Evolutionary conservation across 1,140 invertebrate genomes (phyloP), one percentile per base, ranked within the genome.

Genomic region (Bacillus rossius): DNA sequence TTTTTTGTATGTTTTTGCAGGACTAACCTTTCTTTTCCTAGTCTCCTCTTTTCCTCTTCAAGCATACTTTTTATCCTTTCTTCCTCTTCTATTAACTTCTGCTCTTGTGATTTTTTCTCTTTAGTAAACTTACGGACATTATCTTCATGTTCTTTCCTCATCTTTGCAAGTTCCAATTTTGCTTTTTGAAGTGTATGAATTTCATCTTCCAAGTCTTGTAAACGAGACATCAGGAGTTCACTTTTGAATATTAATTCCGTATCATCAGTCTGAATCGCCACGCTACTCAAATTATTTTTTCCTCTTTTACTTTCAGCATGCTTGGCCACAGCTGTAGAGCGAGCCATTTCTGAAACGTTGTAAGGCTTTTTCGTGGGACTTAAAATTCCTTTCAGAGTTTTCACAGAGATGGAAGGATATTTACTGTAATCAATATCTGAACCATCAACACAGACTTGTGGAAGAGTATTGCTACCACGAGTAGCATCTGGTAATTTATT

Each of bases 121-220:
- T 65, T 64, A 3, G 47, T 57, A 48, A 34, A 19, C 43, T 61
- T 61, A 0, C 13, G 1, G 34, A 57, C 26, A 14, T 80, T 77
- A 45, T 72, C 66, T 43, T 73, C 69, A 23, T 77, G 55, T 52
- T 73, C 73, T 53, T 71, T 63, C 47, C 69, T 62, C 42, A 75
- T 65, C 8, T 63, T 47, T 26, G 67, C 69, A 34, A 84, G 67
- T 40, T 79, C 77, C 5, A 71, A 57, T 70, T 85, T 88, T 72
- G 88, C 83, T 62, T 77, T 79, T 55, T 81, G 77, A 69, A 87
- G 87, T 49, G 78, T 81, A 56, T 82, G 77, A 49, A 89, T 87
- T 75, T 89, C 85, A 42, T 77, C 72, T 69, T 88, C 82, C 25
- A 89, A 67, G 67, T 88, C 84, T 50, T 74, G 63, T 0, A 89